Base-by-base conservation (phyloP, 2,113 vertebrate genomes). In the Datnioides undecimradiatus region DNA sequence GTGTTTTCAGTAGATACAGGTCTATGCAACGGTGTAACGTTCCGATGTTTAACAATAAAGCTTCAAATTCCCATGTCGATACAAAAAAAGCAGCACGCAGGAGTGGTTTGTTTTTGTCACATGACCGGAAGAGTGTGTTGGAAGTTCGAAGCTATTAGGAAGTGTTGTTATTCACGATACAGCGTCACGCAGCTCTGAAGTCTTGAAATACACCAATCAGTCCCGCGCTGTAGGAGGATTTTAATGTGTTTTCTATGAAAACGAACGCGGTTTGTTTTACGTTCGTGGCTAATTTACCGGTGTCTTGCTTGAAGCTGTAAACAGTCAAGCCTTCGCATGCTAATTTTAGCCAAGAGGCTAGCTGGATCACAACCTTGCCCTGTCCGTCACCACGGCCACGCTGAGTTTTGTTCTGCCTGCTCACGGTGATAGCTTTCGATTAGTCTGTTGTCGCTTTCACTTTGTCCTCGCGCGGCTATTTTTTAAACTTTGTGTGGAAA, bases 81-180 rank as follows among this genome's bases (percentile, higher is more conserved):
- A 23, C 6, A 8, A 3, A n/a, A 41, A 67, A 80, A n/a, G 33
- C 75, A 73, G 4, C 73, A 67, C 54, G n/a, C 55, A 63, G 12
- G 68, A 80, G 21, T 5, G 72, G 60, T 82, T 92, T 95, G 92
- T 94, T 95, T 91, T 93, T 34, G 78, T 89, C 94, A 95, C 82
- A 79, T 95, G 94, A 94, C 86, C 27, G 93, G 95, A 95, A 94
- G 77, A 73, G 9, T 34, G 41, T 8, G 72, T 82, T 84, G 71
- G 71, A 87, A 74, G 49, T 75, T 76, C 17, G 38, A 14, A 25
- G 51, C 21, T 54, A 62, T 55, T 51, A 83, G 87, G 84, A 92
- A 92, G 83, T 74, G 58, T 73, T 57, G 75, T 69, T 80, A 79
- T 80, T 71, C 79, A 70, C 40, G 58, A 57, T 51, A 58, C 68